These are phyloP conservation scores for Leucosticte australis DNA, from an alignment of 2,113 vertebrate species.

Conservation along the genomic window DNA sequence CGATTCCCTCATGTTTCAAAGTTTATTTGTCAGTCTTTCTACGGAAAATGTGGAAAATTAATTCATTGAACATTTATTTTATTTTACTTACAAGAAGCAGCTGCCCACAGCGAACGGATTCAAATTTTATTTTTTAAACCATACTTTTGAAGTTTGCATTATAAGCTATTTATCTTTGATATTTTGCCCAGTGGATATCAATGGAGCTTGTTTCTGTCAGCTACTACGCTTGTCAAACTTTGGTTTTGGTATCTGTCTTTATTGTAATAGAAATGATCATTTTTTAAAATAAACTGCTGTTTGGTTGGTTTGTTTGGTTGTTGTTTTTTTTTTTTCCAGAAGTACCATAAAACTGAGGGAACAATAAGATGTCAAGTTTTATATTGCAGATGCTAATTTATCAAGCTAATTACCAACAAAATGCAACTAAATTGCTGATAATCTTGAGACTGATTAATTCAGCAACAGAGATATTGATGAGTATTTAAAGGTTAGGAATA, in stretches of 20 bases:
- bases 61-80: slow-evolving; percentile 54
- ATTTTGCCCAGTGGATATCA: slow-evolving; percentile 71
- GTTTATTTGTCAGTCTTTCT: slow-evolving; percentile 40
- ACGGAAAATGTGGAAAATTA: slow-evolving; percentile 49
- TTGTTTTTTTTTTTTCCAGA: slow-evolving; percentile 56
- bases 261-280: slow-evolving; percentile 65
- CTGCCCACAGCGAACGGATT: slow-evolving; percentile 60
- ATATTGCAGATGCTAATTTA: slow-evolving; percentile 80
- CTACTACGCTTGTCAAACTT: slow-evolving; percentile 73
- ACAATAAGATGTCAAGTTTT: slow-evolving; percentile 80
- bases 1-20: slow-evolving; percentile 20
- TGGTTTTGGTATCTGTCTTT: slow-evolving; percentile 64
- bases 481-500: slow-evolving; percentile 72
- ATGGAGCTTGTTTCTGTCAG: slow-evolving; percentile 46
- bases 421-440: slow-evolving; percentile 79
- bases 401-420: slow-evolving; percentile 82
- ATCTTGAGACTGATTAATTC: slow-evolving; percentile 78
- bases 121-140: slow-evolving; percentile 66
- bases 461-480: slow-evolving; percentile 68
- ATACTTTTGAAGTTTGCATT: slow-evolving; percentile 67
- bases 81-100: slow-evolving; percentile 57
- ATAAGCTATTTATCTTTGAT: slow-evolving; percentile 70
- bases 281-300: slow-evolving; percentile 66
- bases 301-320: not conserved
- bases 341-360: slow-evolving; percentile 72